Evolutionary conservation across 1,140 invertebrate genomes (phyloP).

Genomic region (Heterodera carotae): DNA sequence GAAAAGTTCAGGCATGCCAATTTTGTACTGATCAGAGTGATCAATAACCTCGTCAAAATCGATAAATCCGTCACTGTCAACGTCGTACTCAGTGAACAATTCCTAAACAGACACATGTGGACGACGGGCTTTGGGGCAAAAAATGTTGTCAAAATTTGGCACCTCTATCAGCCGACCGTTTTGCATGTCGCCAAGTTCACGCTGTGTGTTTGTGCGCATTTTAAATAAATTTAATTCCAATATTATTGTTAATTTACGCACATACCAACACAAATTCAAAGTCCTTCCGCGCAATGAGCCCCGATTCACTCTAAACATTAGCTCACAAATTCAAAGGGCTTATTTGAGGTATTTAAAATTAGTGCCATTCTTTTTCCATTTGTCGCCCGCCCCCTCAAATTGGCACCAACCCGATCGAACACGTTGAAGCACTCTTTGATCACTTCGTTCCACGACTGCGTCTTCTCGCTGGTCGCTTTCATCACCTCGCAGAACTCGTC

Average conservation of each 20-base stretch:
- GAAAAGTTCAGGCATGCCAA: too few relatives aligned
- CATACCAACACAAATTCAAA: slow-evolving; percentile 58
- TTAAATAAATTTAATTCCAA: neutral
- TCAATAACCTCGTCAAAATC: slow-evolving; percentile 46
- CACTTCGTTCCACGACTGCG: slow-evolving; percentile 62
- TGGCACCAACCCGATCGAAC: slow-evolving; percentile 63
- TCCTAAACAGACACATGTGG: slow-evolving; percentile 56
- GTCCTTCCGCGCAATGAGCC: slow-evolving; percentile 57
- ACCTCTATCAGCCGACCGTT: slow-evolving; percentile 55
- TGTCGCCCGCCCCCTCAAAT: too few relatives aligned
- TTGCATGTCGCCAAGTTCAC: slow-evolving; percentile 62
- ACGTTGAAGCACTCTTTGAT: slow-evolving; percentile 62
- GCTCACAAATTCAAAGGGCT: slow-evolving; percentile 20
- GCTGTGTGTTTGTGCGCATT: slow-evolving; percentile 4
- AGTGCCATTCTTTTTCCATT: neutral
- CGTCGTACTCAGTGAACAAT: slow-evolving; percentile 51
- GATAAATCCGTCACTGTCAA: slow-evolving; percentile 47
- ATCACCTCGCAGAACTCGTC: slow-evolving; percentile 64
- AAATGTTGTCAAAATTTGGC: neutral
- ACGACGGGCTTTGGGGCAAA: too few relatives aligned
- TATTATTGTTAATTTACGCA: too few relatives aligned
- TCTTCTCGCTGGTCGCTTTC: slow-evolving; percentile 62
- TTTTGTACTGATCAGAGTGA: too few relatives aligned
- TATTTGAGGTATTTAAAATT: slow-evolving; percentile 2
- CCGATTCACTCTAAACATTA: slow-evolving; percentile 58